phyloP scores from a whole-genome alignment of 1,140 invertebrate species.

The Calliopsis andreniformis region DNA sequence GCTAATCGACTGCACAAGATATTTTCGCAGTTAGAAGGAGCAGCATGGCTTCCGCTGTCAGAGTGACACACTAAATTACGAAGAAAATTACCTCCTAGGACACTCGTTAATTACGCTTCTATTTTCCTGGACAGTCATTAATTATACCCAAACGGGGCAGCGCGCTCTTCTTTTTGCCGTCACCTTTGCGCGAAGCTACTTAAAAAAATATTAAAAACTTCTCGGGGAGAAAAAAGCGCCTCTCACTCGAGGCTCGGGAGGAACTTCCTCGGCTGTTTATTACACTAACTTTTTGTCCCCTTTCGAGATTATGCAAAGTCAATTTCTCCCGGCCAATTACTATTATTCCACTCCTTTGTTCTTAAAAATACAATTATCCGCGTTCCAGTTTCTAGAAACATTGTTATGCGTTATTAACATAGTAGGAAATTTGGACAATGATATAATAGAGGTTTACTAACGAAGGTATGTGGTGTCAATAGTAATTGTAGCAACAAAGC shows the following conservation, averaged over 20 bases:
- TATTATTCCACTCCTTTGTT: neutral
- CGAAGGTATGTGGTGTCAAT: conserved; percentile 40
- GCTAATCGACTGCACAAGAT: conserved; percentile 1
- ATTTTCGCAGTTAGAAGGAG: conserved; percentile 8
- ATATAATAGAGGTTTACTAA: conserved; percentile 19
- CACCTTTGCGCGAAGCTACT: neutral
- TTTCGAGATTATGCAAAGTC: neutral
- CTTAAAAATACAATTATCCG: neutral
- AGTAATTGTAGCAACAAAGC: conserved; percentile 55
- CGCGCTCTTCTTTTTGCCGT: neutral
- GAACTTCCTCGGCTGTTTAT: neutral
- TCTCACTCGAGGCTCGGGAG: neutral
- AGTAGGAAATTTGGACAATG: neutral
- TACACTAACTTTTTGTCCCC: neutral
- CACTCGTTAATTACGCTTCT: conserved; percentile 43
- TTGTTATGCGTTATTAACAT: neutral
- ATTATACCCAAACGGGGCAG: conserved; percentile 22
- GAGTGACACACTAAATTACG: conserved; percentile 43
- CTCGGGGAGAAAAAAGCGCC: neutral
- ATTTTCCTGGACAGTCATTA: conserved; percentile 43
- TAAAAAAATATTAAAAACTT: conserved; percentile 14
- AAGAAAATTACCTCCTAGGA: conserved; percentile 41
- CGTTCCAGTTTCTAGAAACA: neutral
- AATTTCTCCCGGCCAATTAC: neutral
- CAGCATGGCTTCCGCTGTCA: neutral